Conservation (phyloP, 2,113 vertebrate species). For the Amazona vittata region DNA sequence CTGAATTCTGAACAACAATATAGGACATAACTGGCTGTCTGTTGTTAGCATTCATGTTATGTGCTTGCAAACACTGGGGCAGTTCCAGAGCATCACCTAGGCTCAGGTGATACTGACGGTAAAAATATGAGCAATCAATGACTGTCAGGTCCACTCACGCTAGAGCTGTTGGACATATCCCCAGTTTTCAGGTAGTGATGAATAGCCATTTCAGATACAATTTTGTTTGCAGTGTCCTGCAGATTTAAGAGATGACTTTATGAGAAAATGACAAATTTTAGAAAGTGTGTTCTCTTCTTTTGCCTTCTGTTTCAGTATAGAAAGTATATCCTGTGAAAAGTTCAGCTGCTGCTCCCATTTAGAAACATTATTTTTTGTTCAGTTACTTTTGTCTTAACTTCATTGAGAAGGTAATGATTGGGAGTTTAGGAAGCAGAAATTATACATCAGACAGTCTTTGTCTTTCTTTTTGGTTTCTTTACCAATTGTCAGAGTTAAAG, state of each 20-base stretch:
- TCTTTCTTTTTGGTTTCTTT: too few relatives aligned
- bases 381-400: neutral
- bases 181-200: neutral
- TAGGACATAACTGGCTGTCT: neutral
- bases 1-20: neutral
- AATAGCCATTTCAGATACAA: neutral
- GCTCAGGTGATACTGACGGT: accelerated
- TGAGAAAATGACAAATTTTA: neutral
- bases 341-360: neutral
- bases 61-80: neutral
- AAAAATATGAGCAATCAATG: neutral
- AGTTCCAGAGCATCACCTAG: neutral
- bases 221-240: neutral
- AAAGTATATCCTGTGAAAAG: neutral
- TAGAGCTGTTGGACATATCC: neutral
- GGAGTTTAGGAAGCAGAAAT: neutral
- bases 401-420: neutral
- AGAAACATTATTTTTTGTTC: neutral
- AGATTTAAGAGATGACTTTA: neutral
- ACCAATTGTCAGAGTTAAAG: neutral
- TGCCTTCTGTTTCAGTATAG: neutral
- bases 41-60: neutral
- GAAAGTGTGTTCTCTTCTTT: neutral
- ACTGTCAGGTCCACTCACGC: neutral
- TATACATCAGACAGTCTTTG: too few relatives aligned